These are phyloP conservation scores for Eurytoma californica DNA, from an alignment of 2,888 invertebrate genomes.

Conservation along the genomic window DNA sequence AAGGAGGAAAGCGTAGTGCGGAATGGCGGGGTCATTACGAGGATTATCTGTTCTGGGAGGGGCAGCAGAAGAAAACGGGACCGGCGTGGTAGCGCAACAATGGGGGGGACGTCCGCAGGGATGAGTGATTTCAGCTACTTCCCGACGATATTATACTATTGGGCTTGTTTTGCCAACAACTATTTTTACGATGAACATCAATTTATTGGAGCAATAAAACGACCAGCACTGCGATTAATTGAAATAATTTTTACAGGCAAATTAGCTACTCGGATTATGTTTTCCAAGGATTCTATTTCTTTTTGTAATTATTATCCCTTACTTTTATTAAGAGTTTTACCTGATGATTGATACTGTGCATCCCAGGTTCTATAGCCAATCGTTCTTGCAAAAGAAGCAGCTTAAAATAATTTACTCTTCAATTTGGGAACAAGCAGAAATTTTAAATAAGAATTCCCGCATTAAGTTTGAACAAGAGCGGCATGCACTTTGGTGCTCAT, in stretches of 20 bases:
- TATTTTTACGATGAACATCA: not conserved
- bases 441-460: conserved; percentile 9
- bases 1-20: conserved; percentile 22
- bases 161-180: not conserved
- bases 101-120: not conserved
- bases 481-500: not conserved
- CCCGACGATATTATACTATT: not conserved
- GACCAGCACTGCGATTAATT: no score
- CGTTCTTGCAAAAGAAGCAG: no score
- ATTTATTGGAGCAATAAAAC: not conserved
- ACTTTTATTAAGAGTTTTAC: not conserved
- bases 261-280: no score
- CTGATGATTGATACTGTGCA: not conserved
- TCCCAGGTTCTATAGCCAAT: no score
- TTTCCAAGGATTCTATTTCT: no score
- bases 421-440: not conserved
- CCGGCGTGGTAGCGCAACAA: not conserved
- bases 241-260: no score
- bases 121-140: conserved; percentile 25
- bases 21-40: conserved; percentile 34
- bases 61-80: not conserved
- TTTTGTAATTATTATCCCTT: no score
- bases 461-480: conserved; percentile 33
- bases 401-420: no score
- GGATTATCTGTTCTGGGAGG: conserved; percentile 35